Percentiles rank a stretch among this genome's conserved stretches.
Conservation (phyloP, 2,797 vertebrate genomes). For the Micropoecilia bifurca region DNA sequence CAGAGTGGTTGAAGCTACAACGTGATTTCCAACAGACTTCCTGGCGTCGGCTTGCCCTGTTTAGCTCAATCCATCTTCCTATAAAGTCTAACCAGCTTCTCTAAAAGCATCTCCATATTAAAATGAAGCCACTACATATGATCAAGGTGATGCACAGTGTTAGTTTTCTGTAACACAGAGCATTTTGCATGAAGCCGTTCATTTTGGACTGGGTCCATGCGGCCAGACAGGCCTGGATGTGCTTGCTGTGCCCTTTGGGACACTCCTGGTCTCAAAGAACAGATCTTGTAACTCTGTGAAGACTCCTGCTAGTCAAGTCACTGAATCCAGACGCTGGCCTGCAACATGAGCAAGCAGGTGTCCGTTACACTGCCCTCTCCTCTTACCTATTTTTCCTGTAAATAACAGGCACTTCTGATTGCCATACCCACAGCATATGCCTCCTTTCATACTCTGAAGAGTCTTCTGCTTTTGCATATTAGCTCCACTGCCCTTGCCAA, state of each 20-base stretch:
- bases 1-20: background rate
- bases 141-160: background rate
- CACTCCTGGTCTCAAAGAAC: background rate
- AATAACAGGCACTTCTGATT: slow-evolving; percentile 72
- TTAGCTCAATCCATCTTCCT: background rate
- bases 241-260: background rate
- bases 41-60: background rate
- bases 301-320: background rate
- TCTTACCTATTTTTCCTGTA: slow-evolving; percentile 65
- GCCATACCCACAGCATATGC: slow-evolving; percentile 80
- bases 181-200: background rate
- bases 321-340: background rate
- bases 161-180: background rate
- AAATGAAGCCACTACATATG: background rate
- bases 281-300: background rate
- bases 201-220: background rate
- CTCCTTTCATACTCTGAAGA: slow-evolving; percentile 82
- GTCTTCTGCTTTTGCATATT: slow-evolving; percentile 81
- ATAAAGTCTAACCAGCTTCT: background rate
- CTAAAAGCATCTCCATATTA: background rate
- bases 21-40: background rate
- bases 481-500: slow-evolving; percentile 79
- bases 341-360: slow-evolving; percentile 10
- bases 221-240: background rate
- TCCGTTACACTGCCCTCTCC: slow-evolving; percentile 38